Evolutionary conservation across 2,888 invertebrate species (phyloP).

Genomic region (Scelioninae gen. 2): DNA sequence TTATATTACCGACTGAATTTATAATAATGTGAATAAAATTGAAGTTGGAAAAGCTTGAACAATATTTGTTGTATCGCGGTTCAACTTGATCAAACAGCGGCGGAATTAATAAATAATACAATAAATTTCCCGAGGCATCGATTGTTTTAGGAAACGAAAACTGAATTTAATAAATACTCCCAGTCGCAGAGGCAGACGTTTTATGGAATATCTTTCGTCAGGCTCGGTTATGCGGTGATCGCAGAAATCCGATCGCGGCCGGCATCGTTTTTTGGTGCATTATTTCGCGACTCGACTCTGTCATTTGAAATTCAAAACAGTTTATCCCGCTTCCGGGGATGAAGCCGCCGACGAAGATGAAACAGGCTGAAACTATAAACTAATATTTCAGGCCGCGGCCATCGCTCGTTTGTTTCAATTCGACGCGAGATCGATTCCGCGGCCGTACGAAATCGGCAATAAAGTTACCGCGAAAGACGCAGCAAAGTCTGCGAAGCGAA

Average conservation of each 20-base stretch:
- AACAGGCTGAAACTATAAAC: constrained; percentile 55
- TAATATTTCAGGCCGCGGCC: constrained; percentile 64
- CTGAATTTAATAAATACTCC: constrained; percentile 58
- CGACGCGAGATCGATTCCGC: constrained; percentile 20
- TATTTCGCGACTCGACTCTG: constrained; percentile 55
- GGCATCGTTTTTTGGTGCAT: constrained; percentile 58
- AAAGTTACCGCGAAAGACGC: no score
- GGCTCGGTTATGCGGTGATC: constrained; percentile 52
- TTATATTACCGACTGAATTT: no score
- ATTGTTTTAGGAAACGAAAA: constrained; percentile 60
- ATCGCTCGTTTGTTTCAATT: constrained; percentile 19
- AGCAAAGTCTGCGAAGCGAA: constrained; percentile 23
- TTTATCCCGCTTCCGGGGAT: constrained; percentile 63
- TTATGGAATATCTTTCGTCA: constrained; percentile 57
- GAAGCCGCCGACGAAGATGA: constrained; percentile 49
- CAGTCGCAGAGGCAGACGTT: constrained; percentile 52
- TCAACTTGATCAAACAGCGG: constrained; percentile 31
- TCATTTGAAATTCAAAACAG: constrained; percentile 70
- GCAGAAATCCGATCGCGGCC: constrained; percentile 56
- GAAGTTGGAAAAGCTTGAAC: no score
- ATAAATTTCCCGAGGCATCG: constrained; percentile 47
- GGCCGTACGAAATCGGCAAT: constrained; percentile 10
- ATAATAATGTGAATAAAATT: no score
- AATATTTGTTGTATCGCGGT: constrained; percentile 32
- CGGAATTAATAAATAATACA: constrained; percentile 51